Evolutionary conservation across 2,113 vertebrate species (phyloP).

Genomic region (Formicarius rufipectus): DNA sequence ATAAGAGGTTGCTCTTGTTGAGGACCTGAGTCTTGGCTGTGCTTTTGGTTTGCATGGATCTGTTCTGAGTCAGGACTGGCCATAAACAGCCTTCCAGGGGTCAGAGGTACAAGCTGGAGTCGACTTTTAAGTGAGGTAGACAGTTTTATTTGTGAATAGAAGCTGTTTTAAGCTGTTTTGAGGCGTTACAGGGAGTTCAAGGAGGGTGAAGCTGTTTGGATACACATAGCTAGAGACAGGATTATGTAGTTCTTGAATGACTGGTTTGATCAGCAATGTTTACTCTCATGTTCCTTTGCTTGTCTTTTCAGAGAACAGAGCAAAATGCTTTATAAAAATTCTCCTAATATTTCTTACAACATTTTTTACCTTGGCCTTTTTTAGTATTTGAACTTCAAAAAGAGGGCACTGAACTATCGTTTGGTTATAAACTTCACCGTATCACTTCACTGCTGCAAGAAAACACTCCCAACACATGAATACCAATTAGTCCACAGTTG

Average conservation of each 20-base stretch:
- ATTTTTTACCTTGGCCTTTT: background rate
- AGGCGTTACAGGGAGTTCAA: background rate
- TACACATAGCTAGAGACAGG: background rate
- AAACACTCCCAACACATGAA: constrained; percentile 20
- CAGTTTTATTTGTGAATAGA: background rate
- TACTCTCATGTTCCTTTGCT: background rate
- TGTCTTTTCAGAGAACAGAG: background rate
- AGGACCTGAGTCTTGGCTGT: background rate
- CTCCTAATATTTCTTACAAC: background rate
- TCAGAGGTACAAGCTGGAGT: background rate
- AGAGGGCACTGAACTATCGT: background rate
- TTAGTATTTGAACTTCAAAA: background rate
- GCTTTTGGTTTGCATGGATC: background rate
- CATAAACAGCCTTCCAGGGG: background rate
- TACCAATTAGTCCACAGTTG: constrained; percentile 8
- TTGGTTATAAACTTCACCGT: background rate
- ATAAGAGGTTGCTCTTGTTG: background rate
- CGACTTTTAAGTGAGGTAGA: background rate
- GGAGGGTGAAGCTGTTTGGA: constrained; percentile 5
- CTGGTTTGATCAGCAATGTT: background rate
- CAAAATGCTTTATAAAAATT: background rate
- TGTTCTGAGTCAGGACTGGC: background rate
- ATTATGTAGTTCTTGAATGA: background rate
- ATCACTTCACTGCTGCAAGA: background rate
- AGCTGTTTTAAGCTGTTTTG: background rate